These are phyloP conservation scores for Sialia sialis DNA, from an alignment of 2,113 vertebrate species.

Conservation along the genomic window DNA sequence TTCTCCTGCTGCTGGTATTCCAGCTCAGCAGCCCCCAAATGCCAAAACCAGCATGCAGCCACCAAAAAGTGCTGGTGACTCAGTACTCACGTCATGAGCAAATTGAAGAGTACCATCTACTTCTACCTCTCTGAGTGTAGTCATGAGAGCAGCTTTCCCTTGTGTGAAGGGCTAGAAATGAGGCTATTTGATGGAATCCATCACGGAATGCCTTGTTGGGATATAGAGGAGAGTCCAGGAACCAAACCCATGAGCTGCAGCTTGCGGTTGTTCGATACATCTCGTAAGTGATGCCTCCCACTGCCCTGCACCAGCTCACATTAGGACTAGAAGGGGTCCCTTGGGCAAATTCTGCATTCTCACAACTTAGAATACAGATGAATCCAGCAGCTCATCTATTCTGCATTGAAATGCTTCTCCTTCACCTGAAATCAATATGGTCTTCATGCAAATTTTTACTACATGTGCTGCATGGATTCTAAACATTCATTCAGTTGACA, in stretches of 20 bases:
- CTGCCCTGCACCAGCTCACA: not conserved
- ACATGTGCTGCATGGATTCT: not conserved
- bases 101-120: not conserved
- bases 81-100: fast-evolving
- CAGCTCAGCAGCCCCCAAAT: not conserved
- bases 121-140: not conserved
- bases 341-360: not conserved
- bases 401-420: not conserved
- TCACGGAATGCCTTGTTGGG: not conserved
- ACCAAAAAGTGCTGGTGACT: not conserved
- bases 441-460: constrained; percentile 44
- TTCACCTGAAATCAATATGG: not conserved
- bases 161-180: not conserved
- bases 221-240: not conserved
- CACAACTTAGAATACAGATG: not conserved
- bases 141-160: not conserved
- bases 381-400: not conserved
- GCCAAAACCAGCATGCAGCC: not conserved
- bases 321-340: not conserved
- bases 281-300: not conserved
- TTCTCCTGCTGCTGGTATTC: not conserved
- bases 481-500: not conserved
- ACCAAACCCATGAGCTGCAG: not conserved
- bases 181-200: not conserved
- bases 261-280: fast-evolving